Conservation (phyloP, 35 echinoderm and acorn worm species). For the Lytechinus pictus region DNA sequence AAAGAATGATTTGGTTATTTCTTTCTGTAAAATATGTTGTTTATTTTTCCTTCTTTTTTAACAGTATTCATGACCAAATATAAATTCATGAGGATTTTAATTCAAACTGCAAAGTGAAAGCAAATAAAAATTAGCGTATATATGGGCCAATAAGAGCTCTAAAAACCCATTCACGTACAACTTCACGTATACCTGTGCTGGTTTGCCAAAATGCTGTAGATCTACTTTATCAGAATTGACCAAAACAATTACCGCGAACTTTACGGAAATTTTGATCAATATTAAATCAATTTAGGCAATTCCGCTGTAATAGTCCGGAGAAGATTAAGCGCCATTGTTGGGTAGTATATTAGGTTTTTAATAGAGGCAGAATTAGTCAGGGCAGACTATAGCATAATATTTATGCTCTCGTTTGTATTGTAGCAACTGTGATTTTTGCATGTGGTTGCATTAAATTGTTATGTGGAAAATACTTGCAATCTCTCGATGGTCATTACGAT, state of each 20-base stretch:
- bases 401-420: neutral
- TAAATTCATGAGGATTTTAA: no score
- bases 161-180: neutral
- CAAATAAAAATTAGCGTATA: neutral
- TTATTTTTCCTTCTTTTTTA: no score
- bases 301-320: neutral
- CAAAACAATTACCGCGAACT: neutral
- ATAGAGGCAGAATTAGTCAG: neutral
- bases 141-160: neutral
- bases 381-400: neutral
- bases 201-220: neutral
- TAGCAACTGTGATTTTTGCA: neutral
- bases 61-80: no score
- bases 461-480: neutral
- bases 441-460: neutral
- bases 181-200: neutral
- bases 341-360: neutral
- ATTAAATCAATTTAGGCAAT: constrained; percentile 4
- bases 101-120: neutral
- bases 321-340: constrained; percentile 1
- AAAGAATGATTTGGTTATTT: no score
- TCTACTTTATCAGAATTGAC: neutral
- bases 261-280: constrained; percentile 6
- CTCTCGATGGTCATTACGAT: neutral
- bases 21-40: no score